Evolutionary conservation across 64 coral and sea anemone species (phyloP).

Genomic region (Montipora foliosa): DNA sequence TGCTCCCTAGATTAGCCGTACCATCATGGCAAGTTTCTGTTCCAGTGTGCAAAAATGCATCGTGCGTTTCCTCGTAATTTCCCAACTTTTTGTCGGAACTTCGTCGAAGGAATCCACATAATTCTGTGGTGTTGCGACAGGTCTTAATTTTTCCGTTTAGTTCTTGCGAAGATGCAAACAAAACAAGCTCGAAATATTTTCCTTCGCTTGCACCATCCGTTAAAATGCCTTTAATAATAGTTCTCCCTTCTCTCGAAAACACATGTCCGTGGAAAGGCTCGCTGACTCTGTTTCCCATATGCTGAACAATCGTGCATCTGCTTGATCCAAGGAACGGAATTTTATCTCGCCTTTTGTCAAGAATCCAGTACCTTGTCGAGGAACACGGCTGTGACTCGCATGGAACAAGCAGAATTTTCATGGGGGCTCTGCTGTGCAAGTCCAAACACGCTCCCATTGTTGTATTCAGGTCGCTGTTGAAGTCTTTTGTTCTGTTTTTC

Average conservation of each 20-base stretch:
- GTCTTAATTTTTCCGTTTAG: constrained; percentile 10
- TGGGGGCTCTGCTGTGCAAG: constrained; percentile 19
- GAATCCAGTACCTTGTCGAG: constrained; percentile 32
- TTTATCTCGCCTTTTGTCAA: constrained; percentile 19
- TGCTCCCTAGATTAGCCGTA: not conserved
- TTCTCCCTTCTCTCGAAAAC: constrained; percentile 1
- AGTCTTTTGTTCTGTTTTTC: constrained; percentile 31
- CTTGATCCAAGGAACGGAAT: constrained; percentile 31
- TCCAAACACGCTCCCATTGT: constrained; percentile 47
- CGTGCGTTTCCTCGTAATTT: constrained; percentile 27
- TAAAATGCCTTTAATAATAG: constrained; percentile 49
- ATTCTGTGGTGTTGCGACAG: not conserved
- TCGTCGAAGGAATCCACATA: constrained; percentile 32
- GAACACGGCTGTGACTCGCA: constrained; percentile 35
- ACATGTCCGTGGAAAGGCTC: constrained; percentile 37
- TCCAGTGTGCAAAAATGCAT: constrained; percentile 27
- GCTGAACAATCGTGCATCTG: constrained; percentile 37
- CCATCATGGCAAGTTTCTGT: not conserved
- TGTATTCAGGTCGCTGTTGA: constrained; percentile 13
- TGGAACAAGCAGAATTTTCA: constrained; percentile 26
- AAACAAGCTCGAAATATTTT: constrained; percentile 47
- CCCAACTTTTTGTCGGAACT: constrained; percentile 2
- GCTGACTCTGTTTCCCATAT: constrained; percentile 49
- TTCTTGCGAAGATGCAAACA: constrained; percentile 19
- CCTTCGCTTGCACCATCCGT: constrained; percentile 25